These are phyloP conservation scores for Hemibagrus guttatus DNA, from an alignment of 2,797 vertebrate species.

Conservation along the genomic window DNA sequence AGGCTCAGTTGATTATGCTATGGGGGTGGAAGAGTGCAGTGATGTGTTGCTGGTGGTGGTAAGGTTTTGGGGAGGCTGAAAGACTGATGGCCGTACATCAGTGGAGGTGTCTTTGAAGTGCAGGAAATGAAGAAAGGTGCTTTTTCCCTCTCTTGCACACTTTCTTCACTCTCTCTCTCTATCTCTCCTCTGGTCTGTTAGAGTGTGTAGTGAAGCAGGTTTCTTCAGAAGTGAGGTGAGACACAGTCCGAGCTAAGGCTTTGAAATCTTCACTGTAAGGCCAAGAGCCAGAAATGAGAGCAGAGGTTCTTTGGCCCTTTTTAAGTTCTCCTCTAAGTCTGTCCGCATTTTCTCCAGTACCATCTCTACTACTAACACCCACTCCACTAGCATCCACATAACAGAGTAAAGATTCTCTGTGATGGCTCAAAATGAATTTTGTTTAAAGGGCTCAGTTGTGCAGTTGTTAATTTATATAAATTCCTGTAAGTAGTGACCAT, in stretches of 20 bases:
- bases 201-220: conserved; percentile 61
- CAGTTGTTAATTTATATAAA: background rate
- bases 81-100: conserved; percentile 71
- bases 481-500: too few species aligned
- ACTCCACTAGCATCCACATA: conserved; percentile 11
- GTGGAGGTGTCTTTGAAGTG: conserved; percentile 78
- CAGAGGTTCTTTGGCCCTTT: conserved; percentile 65
- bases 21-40: conserved; percentile 56
- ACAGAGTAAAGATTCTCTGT: conserved; percentile 6
- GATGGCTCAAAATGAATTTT: background rate
- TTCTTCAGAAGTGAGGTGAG: conserved; percentile 73
- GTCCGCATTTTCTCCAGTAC: conserved; percentile 48
- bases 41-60: background rate
- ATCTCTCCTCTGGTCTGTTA: conserved; percentile 60
- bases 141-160: conserved; percentile 54
- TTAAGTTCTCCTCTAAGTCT: conserved; percentile 61
- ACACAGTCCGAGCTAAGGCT: conserved; percentile 67
- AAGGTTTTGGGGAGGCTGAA: conserved; percentile 48
- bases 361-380: conserved; percentile 46
- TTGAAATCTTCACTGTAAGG: conserved; percentile 73
- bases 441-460: background rate
- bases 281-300: conserved; percentile 58
- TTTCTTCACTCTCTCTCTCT: conserved; percentile 51
- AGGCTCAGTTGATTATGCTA: conserved; percentile 45
- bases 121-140: conserved; percentile 73